Conservation (phyloP, 2,113 vertebrate genomes). For the Thinocorus orbignyianus region DNA sequence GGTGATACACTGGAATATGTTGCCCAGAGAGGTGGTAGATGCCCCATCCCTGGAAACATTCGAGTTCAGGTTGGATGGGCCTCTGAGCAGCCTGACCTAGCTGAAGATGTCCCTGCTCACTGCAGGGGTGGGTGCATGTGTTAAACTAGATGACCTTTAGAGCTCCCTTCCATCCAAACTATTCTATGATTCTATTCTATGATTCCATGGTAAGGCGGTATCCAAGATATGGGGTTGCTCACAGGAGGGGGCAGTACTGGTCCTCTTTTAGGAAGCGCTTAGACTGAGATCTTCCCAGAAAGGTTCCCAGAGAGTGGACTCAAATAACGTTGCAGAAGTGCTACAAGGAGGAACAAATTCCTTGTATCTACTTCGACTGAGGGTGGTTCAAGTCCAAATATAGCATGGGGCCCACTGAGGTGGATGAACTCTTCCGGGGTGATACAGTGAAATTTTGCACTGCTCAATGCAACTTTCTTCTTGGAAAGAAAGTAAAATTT, state of each 20-base stretch:
- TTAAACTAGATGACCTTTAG: background rate
- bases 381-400: background rate
- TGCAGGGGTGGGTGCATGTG: background rate
- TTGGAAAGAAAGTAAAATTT: background rate
- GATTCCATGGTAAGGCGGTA: background rate
- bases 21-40: background rate
- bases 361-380: background rate
- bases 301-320: background rate
- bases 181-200: background rate
- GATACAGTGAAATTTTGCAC: background rate
- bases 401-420: background rate
- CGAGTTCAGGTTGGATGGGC: background rate
- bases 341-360: background rate
- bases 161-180: background rate
- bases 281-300: background rate
- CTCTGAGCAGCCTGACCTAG: background rate
- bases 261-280: background rate
- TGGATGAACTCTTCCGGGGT: background rate
- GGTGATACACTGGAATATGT: background rate
- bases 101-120: background rate
- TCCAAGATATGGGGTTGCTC: background rate
- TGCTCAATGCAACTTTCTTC: background rate
- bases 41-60: background rate
- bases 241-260: background rate
- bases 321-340: background rate